Conservation (phyloP, 2,888 invertebrate genomes). For the Cheiracanthium punctorium region DNA sequence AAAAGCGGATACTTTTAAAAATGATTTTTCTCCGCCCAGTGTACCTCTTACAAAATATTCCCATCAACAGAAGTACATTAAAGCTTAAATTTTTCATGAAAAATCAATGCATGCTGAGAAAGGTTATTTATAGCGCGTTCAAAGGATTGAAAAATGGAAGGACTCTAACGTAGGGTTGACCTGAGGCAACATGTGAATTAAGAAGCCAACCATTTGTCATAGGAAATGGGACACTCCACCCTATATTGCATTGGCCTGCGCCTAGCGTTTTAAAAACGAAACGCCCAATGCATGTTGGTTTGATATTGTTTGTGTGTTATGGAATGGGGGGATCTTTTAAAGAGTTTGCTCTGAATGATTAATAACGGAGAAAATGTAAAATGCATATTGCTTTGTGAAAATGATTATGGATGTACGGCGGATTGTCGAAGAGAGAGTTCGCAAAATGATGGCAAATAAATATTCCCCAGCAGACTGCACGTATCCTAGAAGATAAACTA, state of each 20-base stretch:
- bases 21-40: background rate
- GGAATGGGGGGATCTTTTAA: background rate
- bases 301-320: background rate
- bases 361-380: background rate
- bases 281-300: background rate
- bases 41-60: background rate
- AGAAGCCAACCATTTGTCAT: background rate
- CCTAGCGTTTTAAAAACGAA: background rate
- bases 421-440: too few species aligned
- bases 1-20: background rate
- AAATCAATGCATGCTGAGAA: background rate
- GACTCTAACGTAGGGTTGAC: slow-evolving; percentile 1
- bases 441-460: too few species aligned
- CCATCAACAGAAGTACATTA: background rate
- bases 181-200: slow-evolving; percentile 6
- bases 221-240: slow-evolving; percentile 8
- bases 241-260: background rate
- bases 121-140: background rate
- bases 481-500: too few species aligned
- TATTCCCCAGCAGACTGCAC: too few species aligned
- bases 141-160: slow-evolving; percentile 5
- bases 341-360: background rate
- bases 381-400: background rate
- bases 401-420: too few species aligned
- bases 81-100: background rate